Base-by-base conservation (phyloP, 2,888 invertebrate genomes). In the Andrena trimmerana region DNA sequence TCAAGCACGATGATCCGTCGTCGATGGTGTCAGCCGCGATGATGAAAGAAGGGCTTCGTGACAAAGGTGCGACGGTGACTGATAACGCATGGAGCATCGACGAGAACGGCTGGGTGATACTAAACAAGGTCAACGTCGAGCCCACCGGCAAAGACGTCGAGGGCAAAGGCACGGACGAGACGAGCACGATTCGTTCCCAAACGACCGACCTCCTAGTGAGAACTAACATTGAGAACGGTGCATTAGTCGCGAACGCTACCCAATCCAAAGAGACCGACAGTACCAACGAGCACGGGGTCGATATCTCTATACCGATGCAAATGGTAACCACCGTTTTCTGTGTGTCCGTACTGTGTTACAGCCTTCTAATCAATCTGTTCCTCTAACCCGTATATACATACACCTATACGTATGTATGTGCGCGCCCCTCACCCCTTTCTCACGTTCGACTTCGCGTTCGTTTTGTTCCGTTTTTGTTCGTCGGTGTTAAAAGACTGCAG, bases 261-360 rank as follows among this genome's bases (percentile, higher is more conserved):
- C 89, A 86, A 83, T 84, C 89, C 70, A 92, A 89, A 88, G 88
- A 90, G 88, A 90, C 69, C 78, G 86, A 88, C 75, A 82, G 78
- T 83, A 67, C 83, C 73, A 76, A 66, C 85, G 85, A 85, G 70
- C 83, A 86, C 84, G 88, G 90, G 82, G 89, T 88, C 83, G 89
- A 90, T 89, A 90, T 90, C 91, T 91, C 91, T 92, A 89, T 92
- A 92, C 93, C 93, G 85, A 92, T 94, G 92, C 90, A 93, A 92
- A 94, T 94, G 94, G 93, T 94, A 93, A 94, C 94, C 90, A 94
- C 94, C 92, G 93, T 93, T 89, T 92, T 94, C 91, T 94, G 94
- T 93, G 92, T 94, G 90, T 93, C 93, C 90, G 93, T 94, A 90
- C 91, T 94, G 90, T 94, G 92, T 94, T 94, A 93, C 90, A 93